These are phyloP conservation scores for Esox niger DNA, from an alignment of 2,113 vertebrate genomes.

Conservation along the genomic window DNA sequence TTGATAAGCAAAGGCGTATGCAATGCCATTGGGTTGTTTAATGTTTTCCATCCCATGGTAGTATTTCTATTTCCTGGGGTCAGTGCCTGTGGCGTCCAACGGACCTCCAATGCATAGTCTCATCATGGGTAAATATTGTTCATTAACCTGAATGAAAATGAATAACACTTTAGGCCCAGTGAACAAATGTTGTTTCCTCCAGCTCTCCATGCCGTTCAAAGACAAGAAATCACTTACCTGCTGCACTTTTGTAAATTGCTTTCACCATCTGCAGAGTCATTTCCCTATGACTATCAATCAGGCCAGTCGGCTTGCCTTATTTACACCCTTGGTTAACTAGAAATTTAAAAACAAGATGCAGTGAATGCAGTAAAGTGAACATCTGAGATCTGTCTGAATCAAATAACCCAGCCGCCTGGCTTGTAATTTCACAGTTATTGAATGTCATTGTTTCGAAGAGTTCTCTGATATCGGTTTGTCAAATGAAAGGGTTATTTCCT, in stretches of 20 bases:
- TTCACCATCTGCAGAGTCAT: slow-evolving; percentile 13
- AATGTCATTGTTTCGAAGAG: slow-evolving; percentile 22
- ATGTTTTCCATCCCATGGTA: neutral
- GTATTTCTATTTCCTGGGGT: neutral
- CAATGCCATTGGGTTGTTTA: neutral
- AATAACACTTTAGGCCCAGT: neutral
- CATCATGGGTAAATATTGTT: neutral
- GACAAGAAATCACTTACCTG: slow-evolving; percentile 18
- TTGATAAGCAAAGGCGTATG: neutral
- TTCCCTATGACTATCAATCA: slow-evolving; percentile 21
- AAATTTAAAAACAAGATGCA: slow-evolving; percentile 6
- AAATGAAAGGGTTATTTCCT: neutral
- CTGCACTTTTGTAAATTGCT: slow-evolving; percentile 24
- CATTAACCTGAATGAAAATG: slow-evolving; percentile 2
- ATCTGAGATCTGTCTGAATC: slow-evolving; percentile 1
- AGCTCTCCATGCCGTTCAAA: neutral
- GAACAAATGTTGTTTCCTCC: slow-evolving; percentile 9
- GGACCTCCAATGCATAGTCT: neutral
- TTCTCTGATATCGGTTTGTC: slow-evolving; percentile 10
- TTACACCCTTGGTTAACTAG: slow-evolving; percentile 7
- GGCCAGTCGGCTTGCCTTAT: slow-evolving; percentile 7
- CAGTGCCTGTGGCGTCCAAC: neutral
- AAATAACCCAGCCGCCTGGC: neutral
- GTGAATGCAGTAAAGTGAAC: neutral
- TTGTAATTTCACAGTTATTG: slow-evolving; percentile 18